Conservation (phyloP, 1,140 invertebrate genomes). For the Triops longicaudatus region DNA sequence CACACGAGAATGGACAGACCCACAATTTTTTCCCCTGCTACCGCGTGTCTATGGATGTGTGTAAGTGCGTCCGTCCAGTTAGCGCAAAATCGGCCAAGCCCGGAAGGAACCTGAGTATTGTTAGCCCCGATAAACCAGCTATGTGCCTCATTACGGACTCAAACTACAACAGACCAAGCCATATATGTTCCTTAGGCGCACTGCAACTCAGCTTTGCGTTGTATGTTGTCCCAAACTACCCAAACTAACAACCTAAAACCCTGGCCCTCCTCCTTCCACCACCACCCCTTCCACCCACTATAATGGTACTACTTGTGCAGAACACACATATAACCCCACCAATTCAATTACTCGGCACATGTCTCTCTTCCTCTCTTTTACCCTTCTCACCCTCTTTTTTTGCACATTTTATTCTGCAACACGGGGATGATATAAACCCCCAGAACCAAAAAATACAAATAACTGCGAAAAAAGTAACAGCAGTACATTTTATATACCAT, state of each 20-base stretch:
- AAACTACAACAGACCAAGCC: background rate
- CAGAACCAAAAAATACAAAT: background rate
- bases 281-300: background rate
- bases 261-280: too few species aligned
- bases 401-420: background rate
- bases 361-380: background rate
- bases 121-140: background rate
- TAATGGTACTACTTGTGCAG: background rate
- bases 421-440: background rate
- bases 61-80: background rate
- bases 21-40: background rate
- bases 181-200: background rate
- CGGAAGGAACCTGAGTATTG: background rate
- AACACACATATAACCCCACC: background rate
- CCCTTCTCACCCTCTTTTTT: background rate
- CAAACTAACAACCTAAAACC: background rate
- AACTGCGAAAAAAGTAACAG: background rate
- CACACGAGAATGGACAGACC: background rate
- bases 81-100: background rate
- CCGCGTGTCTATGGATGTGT: background rate
- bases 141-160: constrained; percentile 7
- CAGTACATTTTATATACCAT: background rate
- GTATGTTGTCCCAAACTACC: background rate
- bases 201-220: background rate
- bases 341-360: background rate